Conservation (phyloP, 1,140 invertebrate species). For the Panagrolaimus sp. region DNA sequence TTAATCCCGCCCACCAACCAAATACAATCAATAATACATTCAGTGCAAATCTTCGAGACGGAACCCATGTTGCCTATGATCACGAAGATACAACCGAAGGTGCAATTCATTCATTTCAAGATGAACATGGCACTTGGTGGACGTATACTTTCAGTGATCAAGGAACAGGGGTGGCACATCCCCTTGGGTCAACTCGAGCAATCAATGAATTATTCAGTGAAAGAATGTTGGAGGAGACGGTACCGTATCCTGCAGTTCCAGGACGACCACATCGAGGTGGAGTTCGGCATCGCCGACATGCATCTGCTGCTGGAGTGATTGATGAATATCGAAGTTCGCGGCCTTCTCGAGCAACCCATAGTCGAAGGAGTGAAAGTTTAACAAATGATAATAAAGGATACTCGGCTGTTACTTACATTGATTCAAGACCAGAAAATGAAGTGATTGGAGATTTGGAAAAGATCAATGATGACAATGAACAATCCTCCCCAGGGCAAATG, state of each 20-base stretch:
- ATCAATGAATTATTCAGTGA: constrained; percentile 42
- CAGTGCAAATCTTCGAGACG: constrained; percentile 38
- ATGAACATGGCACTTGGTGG: constrained; percentile 67
- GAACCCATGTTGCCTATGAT: constrained; percentile 72
- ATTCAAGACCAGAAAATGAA: neutral
- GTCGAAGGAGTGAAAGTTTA: neutral
- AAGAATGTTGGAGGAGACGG: neutral
- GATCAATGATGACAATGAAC: neutral
- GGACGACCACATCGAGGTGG: neutral
- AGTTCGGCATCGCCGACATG: neutral
- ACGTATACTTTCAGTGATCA: constrained; percentile 81
- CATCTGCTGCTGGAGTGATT: neutral
- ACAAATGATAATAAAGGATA: neutral
- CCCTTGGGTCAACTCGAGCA: constrained; percentile 45
- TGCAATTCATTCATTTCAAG: constrained; percentile 69
- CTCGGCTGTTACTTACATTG: neutral
- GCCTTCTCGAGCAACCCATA: neutral
- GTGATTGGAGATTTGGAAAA: too few relatives aligned
- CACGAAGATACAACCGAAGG: constrained; percentile 81
- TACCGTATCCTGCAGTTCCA: neutral
- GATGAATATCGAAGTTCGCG: neutral
- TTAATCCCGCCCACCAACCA: too few relatives aligned
- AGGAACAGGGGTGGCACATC: constrained; percentile 58
- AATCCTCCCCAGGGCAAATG: neutral
- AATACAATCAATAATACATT: neutral